Evolutionary conservation across 2,113 vertebrate genomes (phyloP).

Genomic region (Trogon surrucura): DNA sequence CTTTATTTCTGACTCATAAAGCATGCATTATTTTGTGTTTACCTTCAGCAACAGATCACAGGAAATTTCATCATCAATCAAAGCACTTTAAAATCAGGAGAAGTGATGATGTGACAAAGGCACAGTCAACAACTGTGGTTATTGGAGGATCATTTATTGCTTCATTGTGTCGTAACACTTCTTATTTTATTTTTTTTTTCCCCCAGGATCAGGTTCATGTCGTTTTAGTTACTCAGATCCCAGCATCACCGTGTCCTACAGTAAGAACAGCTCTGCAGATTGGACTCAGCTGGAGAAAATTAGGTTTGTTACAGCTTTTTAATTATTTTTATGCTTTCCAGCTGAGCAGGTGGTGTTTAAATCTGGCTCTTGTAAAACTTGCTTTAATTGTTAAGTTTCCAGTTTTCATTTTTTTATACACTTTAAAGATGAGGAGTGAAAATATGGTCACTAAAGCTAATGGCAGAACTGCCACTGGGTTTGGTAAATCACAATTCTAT

Average conservation of each 20-base stretch:
- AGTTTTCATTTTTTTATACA: not conserved
- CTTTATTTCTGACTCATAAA: slow-evolving; percentile 69
- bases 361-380: not conserved
- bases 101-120: slow-evolving; percentile 48
- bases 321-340: slow-evolving; percentile 6
- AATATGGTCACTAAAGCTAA: not conserved
- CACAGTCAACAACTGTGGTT: slow-evolving; percentile 26
- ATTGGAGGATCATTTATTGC: slow-evolving; percentile 48
- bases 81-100: slow-evolving; percentile 44
- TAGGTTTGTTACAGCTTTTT: slow-evolving; percentile 82
- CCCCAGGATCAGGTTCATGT: slow-evolving; percentile 92
- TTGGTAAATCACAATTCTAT: not conserved
- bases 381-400: slow-evolving; percentile 7
- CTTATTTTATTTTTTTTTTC: slow-evolving; percentile 43
- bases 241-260: slow-evolving; percentile 89
- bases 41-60: slow-evolving; percentile 68
- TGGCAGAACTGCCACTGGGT: not conserved
- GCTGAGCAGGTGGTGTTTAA: not conserved
- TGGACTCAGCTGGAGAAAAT: slow-evolving; percentile 95
- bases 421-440: not conserved
- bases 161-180: slow-evolving; percentile 54
- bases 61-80: slow-evolving; percentile 70
- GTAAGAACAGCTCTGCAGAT: slow-evolving; percentile 86
- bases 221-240: slow-evolving; percentile 96
- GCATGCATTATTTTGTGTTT: slow-evolving; percentile 70